Base-by-base conservation (phyloP, 64 coral and sea anemone genomes). In the Hydrozoanthus tunicans region DNA sequence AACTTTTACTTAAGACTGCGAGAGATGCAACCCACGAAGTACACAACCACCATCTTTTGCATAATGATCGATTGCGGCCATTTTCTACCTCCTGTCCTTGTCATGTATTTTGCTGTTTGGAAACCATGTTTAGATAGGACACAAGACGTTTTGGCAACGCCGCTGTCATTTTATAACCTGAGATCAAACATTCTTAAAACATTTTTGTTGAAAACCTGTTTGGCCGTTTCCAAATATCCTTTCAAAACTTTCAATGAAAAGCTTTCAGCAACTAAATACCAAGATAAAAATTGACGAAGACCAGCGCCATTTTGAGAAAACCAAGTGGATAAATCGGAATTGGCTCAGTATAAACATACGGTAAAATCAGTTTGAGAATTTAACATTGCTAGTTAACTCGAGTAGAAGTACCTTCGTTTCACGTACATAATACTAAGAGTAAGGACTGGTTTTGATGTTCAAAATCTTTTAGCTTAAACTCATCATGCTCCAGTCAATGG, bases 401-500 rank as follows among this genome's bases (percentile, higher is more conserved):
- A 59, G 53, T 15, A 24, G 17, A 90, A 66, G 75, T 7, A 54
- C 10, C 20, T 13, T 78, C 55, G 14, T 89, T 76, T 90, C 23
- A 52, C 56, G 9, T 68, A 59, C 12, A 77, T 77, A 81, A 51
- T 70, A 9, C n/a, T 81, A 71, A 67, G n/a, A 81, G 68, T 58
- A 59, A 51, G 10, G 17, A 66, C 67, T 54, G 62, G 52, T 78
- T 10, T 51, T 1, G 10, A 64, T 43, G 53, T 11, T 13, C 73
- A 53, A 58, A 62, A 81, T 15, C 9, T 74, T 91, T 68, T 51
- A 81, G 53, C 62, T 93, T 12, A 96, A 68, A 20, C 92, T 95
- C 56, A 92, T 68, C 12, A 90, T 85, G 51, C 81, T 96, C 97
- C 97, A 99, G 92, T 99, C 97, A 82, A 99, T 99, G n/a, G 89